These are phyloP conservation scores for Sphenodon punctatus DNA, from an alignment of 2,797 vertebrate species.

Conservation along the genomic window DNA sequence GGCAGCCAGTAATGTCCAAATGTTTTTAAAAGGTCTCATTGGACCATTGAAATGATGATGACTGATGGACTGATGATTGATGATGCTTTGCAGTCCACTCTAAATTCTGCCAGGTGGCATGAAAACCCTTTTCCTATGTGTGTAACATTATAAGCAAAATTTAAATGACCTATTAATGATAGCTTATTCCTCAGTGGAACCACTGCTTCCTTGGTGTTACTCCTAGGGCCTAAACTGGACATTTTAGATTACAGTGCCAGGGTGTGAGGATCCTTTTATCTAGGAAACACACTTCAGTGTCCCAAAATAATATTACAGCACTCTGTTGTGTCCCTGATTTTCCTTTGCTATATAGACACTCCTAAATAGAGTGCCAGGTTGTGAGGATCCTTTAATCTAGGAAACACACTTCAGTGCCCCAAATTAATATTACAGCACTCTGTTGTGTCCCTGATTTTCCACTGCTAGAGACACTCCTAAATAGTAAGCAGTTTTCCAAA, in stretches of 20 bases:
- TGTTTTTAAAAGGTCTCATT: background rate
- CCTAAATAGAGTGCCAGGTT: conserved; percentile 23
- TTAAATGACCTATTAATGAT: background rate
- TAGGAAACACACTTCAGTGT: background rate
- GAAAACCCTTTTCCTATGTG: background rate
- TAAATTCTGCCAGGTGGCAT: background rate
- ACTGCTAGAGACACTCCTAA: background rate
- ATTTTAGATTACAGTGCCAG: conserved; percentile 23
- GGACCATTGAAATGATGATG: background rate
- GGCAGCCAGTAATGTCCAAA: background rate
- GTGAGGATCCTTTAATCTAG: background rate
- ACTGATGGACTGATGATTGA: no score
- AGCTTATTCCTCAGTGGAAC: background rate
- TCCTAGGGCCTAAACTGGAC: background rate
- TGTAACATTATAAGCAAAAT: background rate
- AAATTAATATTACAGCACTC: conserved; percentile 7
- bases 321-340: background rate
- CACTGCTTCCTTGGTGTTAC: background rate
- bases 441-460: conserved; percentile 2
- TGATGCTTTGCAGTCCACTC: background rate
- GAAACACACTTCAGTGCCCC: background rate
- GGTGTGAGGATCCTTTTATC: background rate
- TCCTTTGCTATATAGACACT: background rate
- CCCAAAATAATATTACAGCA: conserved; percentile 27
- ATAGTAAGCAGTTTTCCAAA: conserved; percentile 11